Evolutionary conservation across 2,888 invertebrate species (phyloP), one percentile per base, ranked within the genome.

Genomic region (Fragum sueziense): DNA sequence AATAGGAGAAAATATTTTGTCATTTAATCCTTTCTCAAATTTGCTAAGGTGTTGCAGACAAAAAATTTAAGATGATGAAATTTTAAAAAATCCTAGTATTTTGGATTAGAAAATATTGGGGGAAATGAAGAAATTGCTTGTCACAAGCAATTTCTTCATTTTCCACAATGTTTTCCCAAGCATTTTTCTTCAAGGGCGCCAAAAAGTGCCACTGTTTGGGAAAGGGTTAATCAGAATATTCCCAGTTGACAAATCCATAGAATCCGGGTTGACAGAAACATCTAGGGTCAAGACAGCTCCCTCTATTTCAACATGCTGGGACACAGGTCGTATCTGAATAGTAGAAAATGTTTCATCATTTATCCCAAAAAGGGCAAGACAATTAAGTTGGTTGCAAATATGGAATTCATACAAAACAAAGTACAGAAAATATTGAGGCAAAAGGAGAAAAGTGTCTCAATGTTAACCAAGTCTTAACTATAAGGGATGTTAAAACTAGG

Each of bases 221-320:
- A 59, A 11, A 27, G 25, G 25, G 29, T 51, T n/a, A n/a, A 34
- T 34, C 22, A 31, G 41, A 11, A 70, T 78, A 34, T 81, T 87
- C 86, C 88, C 37, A 86, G 79, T 67, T 85, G 87, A 73, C 87
- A 87, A n/a, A 84, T 9, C 87, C 88, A 31, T 80, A 77, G 52
- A 75, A 88, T 14, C 86, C 86, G 1, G 59, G 25, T 29, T 84
- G 84, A 79, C 88, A 88, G 25, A 68, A 65, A 80, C 88, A 88
- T 65, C 68, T 72, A 47, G 84, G 79, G 29, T 85, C 78, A 33
- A 70, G 61, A 77, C 88, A 88, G 20, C 31, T 33, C 0, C 86
- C 88, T 20, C 87, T 85, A 71, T 88, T 88, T 41, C 83, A 77
- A 82, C 88, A 88, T 41, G 70, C 80, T 0, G 86, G 87, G 20